phyloP scores from a whole-genome alignment of 2,113 vertebrate genomes.

The Phalacrocorax pelagicus region DNA sequence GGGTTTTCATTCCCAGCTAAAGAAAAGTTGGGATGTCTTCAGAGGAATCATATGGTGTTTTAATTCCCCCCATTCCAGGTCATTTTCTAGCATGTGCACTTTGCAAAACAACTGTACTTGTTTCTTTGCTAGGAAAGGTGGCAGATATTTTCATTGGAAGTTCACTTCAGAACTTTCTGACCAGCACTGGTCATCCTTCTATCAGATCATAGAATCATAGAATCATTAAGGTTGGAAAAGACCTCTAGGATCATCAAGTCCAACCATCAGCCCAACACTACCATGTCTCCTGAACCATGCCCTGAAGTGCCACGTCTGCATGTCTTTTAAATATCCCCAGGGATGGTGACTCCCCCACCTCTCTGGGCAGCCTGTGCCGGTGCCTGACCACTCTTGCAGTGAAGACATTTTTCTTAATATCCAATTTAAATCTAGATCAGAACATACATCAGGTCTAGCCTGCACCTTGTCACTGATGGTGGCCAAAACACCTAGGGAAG shows the following conservation, averaged over 20 bases:
- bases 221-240: too few relatives aligned
- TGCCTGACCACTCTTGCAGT: too few relatives aligned
- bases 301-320: too few relatives aligned
- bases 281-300: too few relatives aligned
- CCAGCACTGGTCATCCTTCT: background rate
- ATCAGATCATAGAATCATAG: background rate
- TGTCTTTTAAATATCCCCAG: too few relatives aligned
- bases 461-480: fast-evolving
- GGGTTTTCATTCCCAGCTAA: background rate
- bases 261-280: too few relatives aligned
- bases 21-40: background rate
- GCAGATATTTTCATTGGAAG: background rate
- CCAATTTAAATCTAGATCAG: background rate
- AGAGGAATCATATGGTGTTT: background rate
- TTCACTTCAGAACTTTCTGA: background rate
- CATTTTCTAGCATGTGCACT: background rate
- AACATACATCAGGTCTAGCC: background rate
- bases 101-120: background rate
- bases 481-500: background rate
- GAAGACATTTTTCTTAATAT: too few relatives aligned
- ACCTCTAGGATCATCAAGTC: too few relatives aligned
- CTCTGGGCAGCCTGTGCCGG: too few relatives aligned
- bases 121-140: background rate
- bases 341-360: too few relatives aligned
- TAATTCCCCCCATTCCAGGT: fast-evolving